A percentile compares a stretch with the other conserved stretches of the same genome.
phyloP scores from a whole-genome alignment of 2,888 invertebrate genomes.

The Balanococcus diminutus region DNA sequence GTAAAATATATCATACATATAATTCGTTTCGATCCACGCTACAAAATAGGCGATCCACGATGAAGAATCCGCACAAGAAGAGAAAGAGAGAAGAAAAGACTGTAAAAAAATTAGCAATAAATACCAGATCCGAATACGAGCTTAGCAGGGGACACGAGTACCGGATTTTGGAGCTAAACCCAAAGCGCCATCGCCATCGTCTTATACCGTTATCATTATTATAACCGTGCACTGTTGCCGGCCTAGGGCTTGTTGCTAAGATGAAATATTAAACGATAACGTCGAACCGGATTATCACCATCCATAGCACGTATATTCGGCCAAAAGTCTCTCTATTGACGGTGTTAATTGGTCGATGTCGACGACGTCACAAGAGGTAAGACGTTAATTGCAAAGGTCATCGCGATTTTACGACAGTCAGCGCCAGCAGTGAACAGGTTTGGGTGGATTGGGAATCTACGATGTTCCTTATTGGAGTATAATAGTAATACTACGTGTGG shows the following conservation, averaged over 20 bases:
- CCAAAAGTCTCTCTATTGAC: neutral
- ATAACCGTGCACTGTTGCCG: neutral
- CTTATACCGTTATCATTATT: neutral
- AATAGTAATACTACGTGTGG: no score
- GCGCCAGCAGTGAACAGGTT: neutral
- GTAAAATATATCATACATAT: neutral
- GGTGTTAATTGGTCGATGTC: neutral
- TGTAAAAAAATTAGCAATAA: neutral
- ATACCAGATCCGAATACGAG: conserved; percentile 17
- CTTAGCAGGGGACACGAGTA: neutral
- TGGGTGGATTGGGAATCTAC: no score
- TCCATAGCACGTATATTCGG: neutral
- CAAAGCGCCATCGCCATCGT: neutral
- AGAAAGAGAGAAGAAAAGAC: neutral
- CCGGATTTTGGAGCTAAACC: no score
- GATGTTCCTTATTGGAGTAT: no score
- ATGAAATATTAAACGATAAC: conserved; percentile 4
- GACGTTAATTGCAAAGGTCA: neutral
- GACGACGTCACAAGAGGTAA: neutral
- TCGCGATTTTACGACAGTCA: neutral
- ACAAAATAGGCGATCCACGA: neutral
- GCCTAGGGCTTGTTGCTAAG: neutral
- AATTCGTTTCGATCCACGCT: neutral
- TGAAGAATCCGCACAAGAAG: neutral
- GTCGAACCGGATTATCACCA: conserved; percentile 23